Evolutionary conservation across 2,113 vertebrate genomes (phyloP), one percentile per base, ranked within the genome.

Genomic region (Dipodomys ordii): DNA sequence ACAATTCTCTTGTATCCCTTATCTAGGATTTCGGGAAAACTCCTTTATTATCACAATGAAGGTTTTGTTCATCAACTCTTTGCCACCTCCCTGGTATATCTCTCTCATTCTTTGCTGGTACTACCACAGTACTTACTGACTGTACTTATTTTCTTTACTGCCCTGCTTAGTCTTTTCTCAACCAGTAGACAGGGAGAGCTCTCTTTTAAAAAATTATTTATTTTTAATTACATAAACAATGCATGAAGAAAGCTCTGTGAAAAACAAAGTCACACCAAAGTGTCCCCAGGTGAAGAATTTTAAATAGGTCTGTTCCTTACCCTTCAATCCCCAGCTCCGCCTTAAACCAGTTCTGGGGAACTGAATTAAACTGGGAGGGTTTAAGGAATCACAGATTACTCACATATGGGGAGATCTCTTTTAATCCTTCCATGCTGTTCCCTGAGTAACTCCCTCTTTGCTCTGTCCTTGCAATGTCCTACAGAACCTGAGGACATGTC

Each of bases 221-320:
- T 95, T 96, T 97, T 94, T 96, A 95, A 97, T 97, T 95, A 95
- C 78, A 95, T 74, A 95, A 95, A 90, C 30, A 76, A 87, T 76
- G 89, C 78, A 72, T 82, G 92, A 87, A 32, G 39, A 92, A 95
- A 93, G 69, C 82, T 95, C 78, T 92, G 90, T 78, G 12, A 49
- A 49, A 49, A 49, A 49, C 8, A 96, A 95, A 90, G 93, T 95
- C 91, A 96, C 93, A 93, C 69, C 69, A 73, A 95, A 94, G 39
- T 84, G 73, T 93, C n/a, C 71, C 46, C 23, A 72, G 32, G 73
- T 85, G 67, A 91, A 44, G 81, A 92, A 90, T 97, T 84, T 94
- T 91, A 96, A 95, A 10, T 35, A 91, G 80, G 9, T 93, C 60
- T 87, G 32, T 15, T 57, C 13, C 27, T 92, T 49, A 74, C 68